Conservation (phyloP, 2,113 vertebrate genomes). For the Garra rufa region DNA sequence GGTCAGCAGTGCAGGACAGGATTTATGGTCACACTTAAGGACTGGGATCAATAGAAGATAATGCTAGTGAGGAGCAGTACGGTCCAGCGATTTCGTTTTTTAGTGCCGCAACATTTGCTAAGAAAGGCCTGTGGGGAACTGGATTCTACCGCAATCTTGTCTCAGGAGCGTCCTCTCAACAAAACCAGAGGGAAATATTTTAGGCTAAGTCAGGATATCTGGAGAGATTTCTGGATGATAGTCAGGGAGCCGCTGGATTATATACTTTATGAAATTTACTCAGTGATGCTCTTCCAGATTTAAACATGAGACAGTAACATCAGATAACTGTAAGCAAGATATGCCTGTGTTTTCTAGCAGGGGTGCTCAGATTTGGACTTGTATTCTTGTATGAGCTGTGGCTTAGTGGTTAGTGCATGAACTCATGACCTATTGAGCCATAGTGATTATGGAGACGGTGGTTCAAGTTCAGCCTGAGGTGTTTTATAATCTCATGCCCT, state of each 20-base stretch:
- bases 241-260: background rate
- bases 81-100: conserved; percentile 36
- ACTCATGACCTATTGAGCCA: background rate
- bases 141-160: background rate
- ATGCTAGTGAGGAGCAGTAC: conserved; percentile 42
- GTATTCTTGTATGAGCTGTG: background rate
- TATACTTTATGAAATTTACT: background rate
- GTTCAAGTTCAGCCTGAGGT: background rate
- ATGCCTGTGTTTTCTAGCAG: background rate
- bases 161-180: background rate
- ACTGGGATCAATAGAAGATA: conserved; percentile 74
- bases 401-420: background rate
- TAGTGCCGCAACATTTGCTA: conserved; percentile 47
- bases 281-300: background rate
- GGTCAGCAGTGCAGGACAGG: conserved; percentile 58
- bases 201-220: background rate
- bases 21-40: conserved; percentile 78
- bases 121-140: conserved; percentile 28
- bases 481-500: background rate
- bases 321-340: background rate
- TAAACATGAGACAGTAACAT: background rate
- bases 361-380: background rate
- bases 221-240: conserved; percentile 17
- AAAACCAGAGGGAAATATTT: background rate
- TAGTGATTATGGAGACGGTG: background rate